Base-by-base conservation (phyloP, 2,888 invertebrate genomes). In the Xestia rhomboidea region DNA sequence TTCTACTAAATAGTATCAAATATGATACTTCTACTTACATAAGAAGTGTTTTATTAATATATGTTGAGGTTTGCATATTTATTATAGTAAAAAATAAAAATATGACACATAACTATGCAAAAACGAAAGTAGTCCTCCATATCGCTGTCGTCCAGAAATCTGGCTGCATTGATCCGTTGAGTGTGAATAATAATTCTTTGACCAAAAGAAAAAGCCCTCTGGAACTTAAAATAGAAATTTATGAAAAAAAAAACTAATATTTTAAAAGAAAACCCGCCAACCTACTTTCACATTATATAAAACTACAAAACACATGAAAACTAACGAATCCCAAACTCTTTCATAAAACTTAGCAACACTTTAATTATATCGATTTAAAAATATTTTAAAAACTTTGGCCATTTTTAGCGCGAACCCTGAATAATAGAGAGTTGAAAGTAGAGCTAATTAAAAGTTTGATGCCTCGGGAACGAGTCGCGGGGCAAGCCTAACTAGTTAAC, bases 391-490 rank as follows among this genome's bases (percentile, higher is more conserved):
- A 87, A 86, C 80, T 86, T 87, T 49, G 4, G 11, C 57, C 34
- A 81, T 81, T 82, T 87, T 83, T 85, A 68, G 75, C 68, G 51
- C 60, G 64, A 38, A 51, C 81, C 75, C 76, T 89, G 84, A 84
- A 88, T 87, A 88, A 88, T 83, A 84, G 71, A 88, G 73, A 54
- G 82, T 49, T 76, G 73, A 74, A 69, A 80, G 79, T 77, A 71
- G 77, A 87, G 78, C 84, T 88, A 88, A 89, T 89, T 89, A 89
- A 89, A 89, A 89, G 85, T 89, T 89, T 62, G 70, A 83, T 85
- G 83, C 78, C 67, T 71, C 71, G 77, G 82, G 80, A 73, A 72
- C 27, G n/a, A 41, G 64, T 64, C 41, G 41, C 41, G 72, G 46
- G 41, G 79, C 62, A 68, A 73, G 69, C 77, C 76, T 74, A 72